Conservation (phyloP, 2,888 invertebrate species). For the Cataglyphis rosenhaueri region DNA sequence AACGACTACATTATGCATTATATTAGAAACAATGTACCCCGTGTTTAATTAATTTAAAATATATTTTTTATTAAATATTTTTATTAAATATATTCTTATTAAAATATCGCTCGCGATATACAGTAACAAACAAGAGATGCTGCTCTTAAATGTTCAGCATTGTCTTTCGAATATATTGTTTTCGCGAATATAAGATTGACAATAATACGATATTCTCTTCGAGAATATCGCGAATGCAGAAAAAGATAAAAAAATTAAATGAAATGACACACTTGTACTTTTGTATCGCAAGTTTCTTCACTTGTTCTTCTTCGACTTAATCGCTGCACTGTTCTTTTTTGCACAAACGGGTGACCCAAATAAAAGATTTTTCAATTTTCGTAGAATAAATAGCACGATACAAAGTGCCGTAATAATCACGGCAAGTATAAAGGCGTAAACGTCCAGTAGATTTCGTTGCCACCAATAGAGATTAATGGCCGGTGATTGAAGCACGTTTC, state of each 20-base stretch:
- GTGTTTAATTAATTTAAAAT: conserved; percentile 2
- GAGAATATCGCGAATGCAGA: background rate
- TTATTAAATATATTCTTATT: background rate
- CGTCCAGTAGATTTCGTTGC: conserved; percentile 86
- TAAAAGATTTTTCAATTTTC: conserved; percentile 39
- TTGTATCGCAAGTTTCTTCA: conserved; percentile 6
- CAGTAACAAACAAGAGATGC: background rate
- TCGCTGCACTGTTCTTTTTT: background rate
- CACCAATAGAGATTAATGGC: conserved; percentile 80
- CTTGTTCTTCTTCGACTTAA: conserved; percentile 65
- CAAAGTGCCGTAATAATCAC: conserved; percentile 11
- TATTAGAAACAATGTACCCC: background rate
- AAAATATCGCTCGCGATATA: background rate
- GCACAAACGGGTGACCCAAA: conserved; percentile 4
- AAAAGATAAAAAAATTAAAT: background rate
- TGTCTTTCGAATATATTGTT: background rate
- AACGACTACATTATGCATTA: background rate
- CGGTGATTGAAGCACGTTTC: conserved; percentile 75
- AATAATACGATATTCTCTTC: background rate
- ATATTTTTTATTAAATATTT: background rate
- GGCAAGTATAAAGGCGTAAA: conserved; percentile 85
- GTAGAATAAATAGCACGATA: background rate
- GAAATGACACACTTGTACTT: background rate
- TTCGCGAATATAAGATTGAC: background rate
- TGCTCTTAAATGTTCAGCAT: background rate